Base-by-base conservation (phyloP, 2,797 vertebrate genomes). In the Sebastes alutus region DNA sequence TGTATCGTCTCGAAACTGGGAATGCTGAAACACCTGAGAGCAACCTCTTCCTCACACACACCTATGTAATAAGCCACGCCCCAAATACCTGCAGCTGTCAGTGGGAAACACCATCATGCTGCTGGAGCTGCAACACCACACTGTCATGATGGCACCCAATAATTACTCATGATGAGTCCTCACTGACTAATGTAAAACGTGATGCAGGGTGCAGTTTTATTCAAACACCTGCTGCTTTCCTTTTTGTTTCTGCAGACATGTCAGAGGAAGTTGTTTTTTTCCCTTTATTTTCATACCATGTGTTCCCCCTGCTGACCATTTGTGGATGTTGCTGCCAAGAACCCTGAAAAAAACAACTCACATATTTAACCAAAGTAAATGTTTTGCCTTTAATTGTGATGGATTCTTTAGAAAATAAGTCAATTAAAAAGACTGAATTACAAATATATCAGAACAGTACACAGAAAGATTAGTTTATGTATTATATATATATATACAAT, bases 231-330 rank as follows among this genome's bases (percentile, higher is more conserved):
- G 61, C 65, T 69, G 8, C 25, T 76, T 5, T n/a, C 27, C 4
- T 11, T 67, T 64, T 71, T 13, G 11, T 30, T 60, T 10, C 33
- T 35, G 33, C 3, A 18, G 20, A 3, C 5, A 3, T 27, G 27
- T 4, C 2, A 8, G 4, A 42, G 20, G 20, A 49, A 30, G 16
- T 38, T 56, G 18, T 49, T 49, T 49, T 20, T n/a, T n/a, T n/a
- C 30, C 8, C 8, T 70, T 68, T 32, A 72, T 70, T 81, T 78
- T 49, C 38, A 56, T 20, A 62, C 13, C 78, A 14, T 32, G 76
- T 81, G 77, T 83, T 79, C 84, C 88, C 84, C 84, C 90, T 89
- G 49, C 81, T 80, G 89, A 72, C 68, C 74, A 25, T 13, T 29
- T 77, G 38, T 1, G 38, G 80, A 54, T 73, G 22, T 73, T 83